These are phyloP conservation scores for Picus viridis DNA, from an alignment of 2,797 vertebrate species.

Conservation along the genomic window DNA sequence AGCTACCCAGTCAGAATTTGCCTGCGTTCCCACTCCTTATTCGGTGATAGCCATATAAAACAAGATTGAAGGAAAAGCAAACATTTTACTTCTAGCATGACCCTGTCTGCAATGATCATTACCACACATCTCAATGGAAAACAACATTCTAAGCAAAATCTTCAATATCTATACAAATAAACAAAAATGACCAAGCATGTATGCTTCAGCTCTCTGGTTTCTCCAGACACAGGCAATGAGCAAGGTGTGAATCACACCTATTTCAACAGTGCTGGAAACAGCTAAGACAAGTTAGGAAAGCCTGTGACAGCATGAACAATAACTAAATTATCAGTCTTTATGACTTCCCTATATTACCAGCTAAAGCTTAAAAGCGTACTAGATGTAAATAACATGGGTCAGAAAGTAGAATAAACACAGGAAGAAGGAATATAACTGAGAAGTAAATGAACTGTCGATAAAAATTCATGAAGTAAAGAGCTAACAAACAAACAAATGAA, in stretches of 20 bases:
- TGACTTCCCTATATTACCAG: neutral
- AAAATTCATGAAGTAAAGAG: neutral
- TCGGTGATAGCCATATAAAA: neutral
- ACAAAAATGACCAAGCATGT: neutral
- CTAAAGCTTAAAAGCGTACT: neutral
- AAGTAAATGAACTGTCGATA: neutral
- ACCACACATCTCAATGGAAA: fast-evolving
- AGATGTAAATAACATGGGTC: neutral
- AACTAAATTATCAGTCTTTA: fast-evolving
- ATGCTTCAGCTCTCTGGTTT: neutral
- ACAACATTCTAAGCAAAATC: neutral
- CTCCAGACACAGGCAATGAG: neutral
- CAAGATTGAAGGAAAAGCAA: neutral
- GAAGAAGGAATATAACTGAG: neutral
- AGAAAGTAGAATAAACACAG: neutral
- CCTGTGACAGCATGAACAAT: neutral
- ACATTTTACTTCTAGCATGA: neutral
- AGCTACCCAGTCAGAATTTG: neutral
- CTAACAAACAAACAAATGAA: neutral
- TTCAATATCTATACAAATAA: neutral
- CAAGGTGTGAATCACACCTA: neutral
- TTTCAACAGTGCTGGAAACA: neutral
- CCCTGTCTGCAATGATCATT: neutral
- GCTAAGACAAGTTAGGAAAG: neutral
- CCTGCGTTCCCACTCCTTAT: neutral